phyloP scores from a whole-genome alignment of 2,888 invertebrate genomes.

The Sepioteuthis lessoniana region DNA sequence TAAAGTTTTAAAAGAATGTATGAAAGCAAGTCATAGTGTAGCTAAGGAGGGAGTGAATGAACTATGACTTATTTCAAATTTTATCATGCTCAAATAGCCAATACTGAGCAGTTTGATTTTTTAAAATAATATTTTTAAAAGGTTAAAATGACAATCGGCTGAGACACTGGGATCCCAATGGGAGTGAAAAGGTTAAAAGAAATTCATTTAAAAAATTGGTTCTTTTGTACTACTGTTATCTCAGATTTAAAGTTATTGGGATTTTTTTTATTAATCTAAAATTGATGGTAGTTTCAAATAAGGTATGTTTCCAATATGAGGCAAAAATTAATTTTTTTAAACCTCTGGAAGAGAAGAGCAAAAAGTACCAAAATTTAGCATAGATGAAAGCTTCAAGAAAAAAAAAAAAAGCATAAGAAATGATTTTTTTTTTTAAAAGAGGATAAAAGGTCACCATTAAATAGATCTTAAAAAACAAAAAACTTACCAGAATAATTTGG shows the following conservation, averaged over 20 bases:
- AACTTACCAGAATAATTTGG: background rate
- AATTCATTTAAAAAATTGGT: too few relatives aligned
- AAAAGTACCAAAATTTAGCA: background rate
- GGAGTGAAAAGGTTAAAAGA: too few relatives aligned
- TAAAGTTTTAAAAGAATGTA: too few relatives aligned
- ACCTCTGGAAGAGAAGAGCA: background rate
- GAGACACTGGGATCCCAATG: too few relatives aligned
- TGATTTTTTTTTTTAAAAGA: background rate
- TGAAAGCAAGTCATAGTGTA: too few relatives aligned
- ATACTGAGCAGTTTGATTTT: too few relatives aligned
- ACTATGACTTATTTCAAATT: too few relatives aligned
- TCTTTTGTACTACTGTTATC: background rate
- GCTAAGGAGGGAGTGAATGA: too few relatives aligned
- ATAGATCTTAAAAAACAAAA: too few relatives aligned
- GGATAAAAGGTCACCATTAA: background rate
- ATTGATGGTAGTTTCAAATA: background rate
- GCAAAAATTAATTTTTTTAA: background rate
- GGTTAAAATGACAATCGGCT: too few relatives aligned
- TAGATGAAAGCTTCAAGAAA: background rate
- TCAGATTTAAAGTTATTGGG: background rate
- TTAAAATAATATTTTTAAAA: too few relatives aligned
- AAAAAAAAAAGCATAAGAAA: background rate
- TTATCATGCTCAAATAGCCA: too few relatives aligned
- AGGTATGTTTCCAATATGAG: background rate
- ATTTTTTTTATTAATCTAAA: background rate